These are phyloP conservation scores for Enteromius argenteus DNA, from an alignment of 2,797 vertebrate species.

Conservation along the genomic window DNA sequence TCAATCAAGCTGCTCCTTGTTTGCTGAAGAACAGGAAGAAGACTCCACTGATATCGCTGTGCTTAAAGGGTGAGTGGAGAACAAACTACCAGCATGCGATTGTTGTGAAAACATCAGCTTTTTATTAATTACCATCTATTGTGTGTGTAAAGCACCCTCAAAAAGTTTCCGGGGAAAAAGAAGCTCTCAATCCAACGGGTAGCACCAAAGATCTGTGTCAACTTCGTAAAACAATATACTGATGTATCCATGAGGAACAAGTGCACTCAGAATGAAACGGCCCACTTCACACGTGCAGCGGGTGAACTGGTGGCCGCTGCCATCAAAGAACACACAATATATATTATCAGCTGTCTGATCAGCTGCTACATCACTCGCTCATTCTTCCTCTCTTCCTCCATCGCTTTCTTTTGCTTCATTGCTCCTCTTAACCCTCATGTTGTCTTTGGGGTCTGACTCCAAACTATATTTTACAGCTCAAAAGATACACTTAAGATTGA, in stretches of 20 bases:
- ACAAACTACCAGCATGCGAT: conserved; percentile 51
- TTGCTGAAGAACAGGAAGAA: conserved; percentile 25
- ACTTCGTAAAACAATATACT: conserved; percentile 57
- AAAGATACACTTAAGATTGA: background rate
- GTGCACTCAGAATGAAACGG: conserved; percentile 62
- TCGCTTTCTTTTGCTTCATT: conserved; percentile 50
- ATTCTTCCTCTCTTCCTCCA: conserved; percentile 47
- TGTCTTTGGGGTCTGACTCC: background rate
- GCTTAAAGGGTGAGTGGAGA: conserved; percentile 14
- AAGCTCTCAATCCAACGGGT: conserved; percentile 33
- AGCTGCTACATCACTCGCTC: conserved; percentile 53
- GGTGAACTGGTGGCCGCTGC: conserved; percentile 60
- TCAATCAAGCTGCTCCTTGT: background rate
- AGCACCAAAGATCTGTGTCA: conserved; percentile 47
- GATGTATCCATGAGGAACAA: conserved; percentile 52
- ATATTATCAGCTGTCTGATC: conserved; percentile 60
- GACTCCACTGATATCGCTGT: background rate
- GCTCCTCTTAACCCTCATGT: conserved; percentile 28
- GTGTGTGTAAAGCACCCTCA: conserved; percentile 53
- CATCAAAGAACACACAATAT: conserved; percentile 54
- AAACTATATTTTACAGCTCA: background rate
- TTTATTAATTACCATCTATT: conserved; percentile 62
- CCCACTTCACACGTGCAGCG: conserved; percentile 55
- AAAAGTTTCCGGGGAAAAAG: conserved; percentile 40
- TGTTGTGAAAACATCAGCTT: conserved; percentile 41